A percentile compares a stretch with the other conserved stretches of the same genome.
Conservation (phyloP, 2,888 invertebrate species). For the Julus scanicus region DNA sequence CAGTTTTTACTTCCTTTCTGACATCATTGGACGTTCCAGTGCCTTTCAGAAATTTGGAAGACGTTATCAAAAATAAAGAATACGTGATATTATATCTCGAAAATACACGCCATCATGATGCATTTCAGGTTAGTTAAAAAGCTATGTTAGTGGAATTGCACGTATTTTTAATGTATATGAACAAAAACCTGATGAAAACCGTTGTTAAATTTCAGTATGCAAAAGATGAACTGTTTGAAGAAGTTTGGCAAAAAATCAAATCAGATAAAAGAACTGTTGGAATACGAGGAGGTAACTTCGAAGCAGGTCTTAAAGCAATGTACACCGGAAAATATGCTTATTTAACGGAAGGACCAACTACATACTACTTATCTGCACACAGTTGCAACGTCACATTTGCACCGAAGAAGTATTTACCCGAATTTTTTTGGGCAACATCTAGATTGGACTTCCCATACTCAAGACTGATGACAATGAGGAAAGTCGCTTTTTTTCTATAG, state of each 20-base stretch:
- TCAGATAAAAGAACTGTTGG: not conserved
- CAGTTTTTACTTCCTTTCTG: conserved; percentile 53
- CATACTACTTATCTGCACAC: not conserved
- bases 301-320: not conserved
- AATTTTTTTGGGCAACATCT: not conserved
- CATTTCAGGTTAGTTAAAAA: not conserved
- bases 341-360: not conserved
- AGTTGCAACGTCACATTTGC: not conserved
- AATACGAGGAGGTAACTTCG: not conserved
- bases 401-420: not conserved
- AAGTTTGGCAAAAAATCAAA: not conserved
- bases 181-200: not conserved
- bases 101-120: not conserved
- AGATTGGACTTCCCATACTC: not conserved
- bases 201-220: not conserved
- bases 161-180: not conserved
- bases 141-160: not conserved
- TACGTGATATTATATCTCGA: conserved; percentile 25
- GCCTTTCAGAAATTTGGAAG: conserved; percentile 52
- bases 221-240: not conserved
- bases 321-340: not conserved
- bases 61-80: conserved; percentile 49
- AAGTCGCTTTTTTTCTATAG: not conserved
- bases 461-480: not conserved
- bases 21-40: conserved; percentile 51